These are phyloP conservation scores for Calliopum simillimum DNA, from an alignment of 2,888 invertebrate species.

Conservation along the genomic window DNA sequence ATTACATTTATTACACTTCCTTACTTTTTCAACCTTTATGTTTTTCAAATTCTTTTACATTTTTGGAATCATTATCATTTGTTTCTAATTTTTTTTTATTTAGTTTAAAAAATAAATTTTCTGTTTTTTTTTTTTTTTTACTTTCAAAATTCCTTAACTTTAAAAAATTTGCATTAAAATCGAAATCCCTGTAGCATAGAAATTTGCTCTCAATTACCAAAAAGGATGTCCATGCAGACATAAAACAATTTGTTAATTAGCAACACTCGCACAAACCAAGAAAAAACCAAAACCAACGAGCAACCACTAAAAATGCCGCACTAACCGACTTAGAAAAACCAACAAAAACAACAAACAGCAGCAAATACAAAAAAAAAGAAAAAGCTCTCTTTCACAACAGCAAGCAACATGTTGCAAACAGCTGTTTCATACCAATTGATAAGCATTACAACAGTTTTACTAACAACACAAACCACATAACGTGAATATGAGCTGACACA, in stretches of 20 bases:
- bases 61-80: too few relatives aligned
- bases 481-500: background rate
- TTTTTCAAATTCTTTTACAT: too few relatives aligned
- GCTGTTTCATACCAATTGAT: slow-evolving; percentile 31
- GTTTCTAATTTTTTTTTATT: too few relatives aligned
- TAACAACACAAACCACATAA: slow-evolving; percentile 24
- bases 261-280: background rate
- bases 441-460: slow-evolving; percentile 17
- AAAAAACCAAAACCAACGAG: slow-evolving; percentile 15
- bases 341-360: slow-evolving; percentile 18
- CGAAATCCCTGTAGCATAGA: background rate
- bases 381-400: background rate
- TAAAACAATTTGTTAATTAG: background rate
- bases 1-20: too few relatives aligned
- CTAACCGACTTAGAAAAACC: slow-evolving; percentile 14
- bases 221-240: background rate
- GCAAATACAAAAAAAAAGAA: background rate
- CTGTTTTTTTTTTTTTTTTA: too few relatives aligned
- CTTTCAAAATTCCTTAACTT: too few relatives aligned
- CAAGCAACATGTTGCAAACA: slow-evolving; percentile 39
- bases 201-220: background rate
- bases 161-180: slow-evolving; percentile 6
- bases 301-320: slow-evolving; percentile 18
- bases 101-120: too few relatives aligned
- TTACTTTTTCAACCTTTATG: too few relatives aligned